Conservation (phyloP, 2,888 invertebrate genomes). For the Chloroclystis v-ata region DNA sequence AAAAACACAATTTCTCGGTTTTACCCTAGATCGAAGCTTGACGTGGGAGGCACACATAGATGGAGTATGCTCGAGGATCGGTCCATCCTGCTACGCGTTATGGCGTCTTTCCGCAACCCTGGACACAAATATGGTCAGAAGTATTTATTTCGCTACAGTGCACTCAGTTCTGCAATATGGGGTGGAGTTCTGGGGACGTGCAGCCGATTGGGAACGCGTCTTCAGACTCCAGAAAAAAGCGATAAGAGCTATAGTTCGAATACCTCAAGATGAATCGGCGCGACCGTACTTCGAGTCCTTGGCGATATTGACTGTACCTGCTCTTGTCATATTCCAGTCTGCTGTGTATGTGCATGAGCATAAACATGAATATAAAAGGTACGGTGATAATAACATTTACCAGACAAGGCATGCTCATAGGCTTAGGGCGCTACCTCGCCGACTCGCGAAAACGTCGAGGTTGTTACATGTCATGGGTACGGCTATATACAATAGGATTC, state of each 20-base stretch:
- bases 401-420: background rate
- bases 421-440: too few species aligned
- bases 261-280: background rate
- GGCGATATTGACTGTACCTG: background rate
- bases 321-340: background rate
- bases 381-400: background rate
- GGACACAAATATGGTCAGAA: background rate
- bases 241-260: background rate
- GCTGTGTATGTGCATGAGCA: background rate
- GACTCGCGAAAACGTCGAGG: too few species aligned
- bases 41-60: background rate
- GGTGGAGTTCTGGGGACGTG: too few species aligned
- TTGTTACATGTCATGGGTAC: too few species aligned
- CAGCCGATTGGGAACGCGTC: too few species aligned
- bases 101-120: background rate
- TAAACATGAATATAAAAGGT: background rate
- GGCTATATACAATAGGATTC: too few species aligned
- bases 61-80: too few species aligned
- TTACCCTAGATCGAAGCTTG: conserved; percentile 7
- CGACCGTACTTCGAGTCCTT: background rate
- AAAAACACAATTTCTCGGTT: too few species aligned
- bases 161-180: too few species aligned
- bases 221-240: background rate
- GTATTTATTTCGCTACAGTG: too few species aligned
- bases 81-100: background rate